phyloP scores from a whole-genome alignment of 2,113 vertebrate species.

The Phrynocephalus versicolor region DNA sequence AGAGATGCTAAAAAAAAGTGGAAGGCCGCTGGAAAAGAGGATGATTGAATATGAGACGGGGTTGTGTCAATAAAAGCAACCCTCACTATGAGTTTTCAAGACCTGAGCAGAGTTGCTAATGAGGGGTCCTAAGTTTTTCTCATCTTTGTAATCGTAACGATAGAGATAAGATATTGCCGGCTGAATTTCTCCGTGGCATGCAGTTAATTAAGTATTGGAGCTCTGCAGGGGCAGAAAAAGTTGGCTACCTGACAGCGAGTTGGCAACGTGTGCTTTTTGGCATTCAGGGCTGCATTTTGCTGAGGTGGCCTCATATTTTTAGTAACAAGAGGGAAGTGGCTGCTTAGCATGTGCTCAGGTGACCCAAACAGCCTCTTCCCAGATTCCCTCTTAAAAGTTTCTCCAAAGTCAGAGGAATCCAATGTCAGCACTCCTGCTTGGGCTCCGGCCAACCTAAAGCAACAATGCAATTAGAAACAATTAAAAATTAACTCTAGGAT shows the following conservation, averaged over 20 bases:
- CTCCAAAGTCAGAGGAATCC: background rate
- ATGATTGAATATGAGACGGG: no score
- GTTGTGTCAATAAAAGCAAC: no score
- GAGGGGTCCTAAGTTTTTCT: background rate
- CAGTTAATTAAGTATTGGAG: background rate
- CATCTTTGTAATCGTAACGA: background rate
- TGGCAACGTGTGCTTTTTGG: no score
- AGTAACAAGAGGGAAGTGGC: background rate
- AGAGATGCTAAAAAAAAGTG: no score
- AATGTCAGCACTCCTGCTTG: no score
- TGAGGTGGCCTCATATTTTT: background rate
- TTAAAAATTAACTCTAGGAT: no score
- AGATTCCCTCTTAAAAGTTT: background rate
- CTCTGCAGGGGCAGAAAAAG: no score
- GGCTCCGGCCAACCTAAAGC: no score
- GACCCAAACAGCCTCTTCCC: background rate
- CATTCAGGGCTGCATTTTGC: background rate
- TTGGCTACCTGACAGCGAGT: background rate
- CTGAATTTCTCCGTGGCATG: background rate
- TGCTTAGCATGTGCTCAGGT: background rate
- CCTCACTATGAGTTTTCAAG: no score
- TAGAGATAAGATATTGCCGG: background rate
- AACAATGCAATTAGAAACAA: no score
- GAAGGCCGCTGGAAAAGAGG: no score
- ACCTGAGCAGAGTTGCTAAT: no score